Base-by-base conservation (phyloP, 2,797 vertebrate genomes). In the Ctenopoma kingsleyae region DNA sequence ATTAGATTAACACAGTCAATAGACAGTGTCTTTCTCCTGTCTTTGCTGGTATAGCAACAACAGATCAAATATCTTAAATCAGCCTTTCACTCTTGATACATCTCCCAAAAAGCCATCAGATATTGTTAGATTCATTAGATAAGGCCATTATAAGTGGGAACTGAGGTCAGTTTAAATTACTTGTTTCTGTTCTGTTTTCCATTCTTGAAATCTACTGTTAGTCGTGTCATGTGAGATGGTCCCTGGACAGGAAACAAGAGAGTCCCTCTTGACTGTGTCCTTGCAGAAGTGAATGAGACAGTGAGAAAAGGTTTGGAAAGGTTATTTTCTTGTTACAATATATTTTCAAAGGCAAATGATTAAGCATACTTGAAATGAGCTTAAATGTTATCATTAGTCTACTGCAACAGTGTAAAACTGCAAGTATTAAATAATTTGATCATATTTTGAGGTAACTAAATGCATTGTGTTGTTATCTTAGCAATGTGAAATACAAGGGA, bases 1-100 rank as follows among this genome's bases (percentile, higher is more conserved):
- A 86, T 83, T 56, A 81, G 76, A 84, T 82, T 43, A 75, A 76
- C 62, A 55, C 47, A 58, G 46, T 80, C 70, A 68, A 51, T 71
- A 43, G 54, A 59, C 35, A 62, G 58, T 32, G 30, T 41, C 47
- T 69, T 52, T 50, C 61, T 58, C 53, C 64, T 58, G 52, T 82
- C 32, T 71, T 62, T 64, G 73, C 27, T 16, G n/a, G 50, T 25
- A 53, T 20, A 67, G 15, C 49, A 71, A 38, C 58, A 58, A 60
- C 43, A 73, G 9, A 75, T 82, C 25, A 57, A 70, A 43, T 13
- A 35, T 50, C n/a, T 49, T 40, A 27, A 59, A 71, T 77, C 13
- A 25, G 17, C 32, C 17, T 49, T 64, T 25, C 13, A 13, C 13
- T n/a, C 36, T 47, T 54, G 16, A 50, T 47, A 27, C 16, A 38